Percentiles rank a stretch among this genome's conserved stretches.
Conservation (phyloP, 1,140 invertebrate species). For the Aphaenogaster floridana region DNA sequence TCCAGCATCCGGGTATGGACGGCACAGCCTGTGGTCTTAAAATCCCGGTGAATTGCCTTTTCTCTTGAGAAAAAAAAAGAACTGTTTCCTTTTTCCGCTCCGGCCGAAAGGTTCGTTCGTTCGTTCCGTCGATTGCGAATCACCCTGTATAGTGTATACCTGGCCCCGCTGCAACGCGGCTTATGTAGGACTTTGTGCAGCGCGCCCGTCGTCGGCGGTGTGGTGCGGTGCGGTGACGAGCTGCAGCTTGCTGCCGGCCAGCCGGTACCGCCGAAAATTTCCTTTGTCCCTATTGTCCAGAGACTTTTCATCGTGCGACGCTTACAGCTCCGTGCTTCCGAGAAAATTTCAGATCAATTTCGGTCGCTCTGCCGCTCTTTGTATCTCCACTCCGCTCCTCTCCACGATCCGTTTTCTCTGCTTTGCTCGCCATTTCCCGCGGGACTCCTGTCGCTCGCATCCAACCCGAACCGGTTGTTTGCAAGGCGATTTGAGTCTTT, state of each 20-base stretch:
- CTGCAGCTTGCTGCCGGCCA: constrained; percentile 73
- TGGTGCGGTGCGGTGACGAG: constrained; percentile 32
- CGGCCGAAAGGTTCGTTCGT: neutral
- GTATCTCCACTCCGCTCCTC: constrained; percentile 12
- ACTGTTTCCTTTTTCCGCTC: neutral
- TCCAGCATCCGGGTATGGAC: neutral
- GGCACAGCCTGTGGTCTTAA: neutral
- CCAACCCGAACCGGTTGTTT: neutral
- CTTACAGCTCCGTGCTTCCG: constrained; percentile 67
- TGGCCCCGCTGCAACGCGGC: constrained; percentile 9
- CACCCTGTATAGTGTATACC: constrained; percentile 35
- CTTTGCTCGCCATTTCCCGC: neutral
- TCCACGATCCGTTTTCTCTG: neutral
- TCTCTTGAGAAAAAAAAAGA: neutral
- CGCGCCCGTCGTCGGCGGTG: constrained; percentile 31
- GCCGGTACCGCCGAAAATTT: constrained; percentile 77
- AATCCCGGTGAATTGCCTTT: neutral
- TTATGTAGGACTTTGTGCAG: constrained; percentile 65
- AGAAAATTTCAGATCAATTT: constrained; percentile 74
- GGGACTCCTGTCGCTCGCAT: neutral
- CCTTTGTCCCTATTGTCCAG: constrained; percentile 84
- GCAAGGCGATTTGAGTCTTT: neutral
- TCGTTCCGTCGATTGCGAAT: constrained; percentile 15
- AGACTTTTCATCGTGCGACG: constrained; percentile 77
- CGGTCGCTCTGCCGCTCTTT: constrained; percentile 5